A percentile compares a stretch with the other conserved stretches of the same genome.
These are phyloP conservation scores for Sakesphorus luctuosus DNA, from an alignment of 2,113 vertebrate genomes.

Conservation along the genomic window DNA sequence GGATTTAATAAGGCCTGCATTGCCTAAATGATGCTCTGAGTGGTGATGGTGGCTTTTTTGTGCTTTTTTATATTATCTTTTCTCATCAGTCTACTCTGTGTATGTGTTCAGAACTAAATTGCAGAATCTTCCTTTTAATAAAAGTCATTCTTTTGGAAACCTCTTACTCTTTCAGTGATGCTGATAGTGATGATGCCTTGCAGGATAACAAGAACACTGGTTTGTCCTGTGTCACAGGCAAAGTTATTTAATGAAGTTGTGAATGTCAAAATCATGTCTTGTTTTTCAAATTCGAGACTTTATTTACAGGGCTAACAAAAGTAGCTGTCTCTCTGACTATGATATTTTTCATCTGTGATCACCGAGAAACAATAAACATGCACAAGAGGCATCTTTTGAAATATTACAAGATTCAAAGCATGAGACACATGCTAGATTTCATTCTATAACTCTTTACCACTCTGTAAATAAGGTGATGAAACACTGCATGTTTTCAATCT, in stretches of 20 bases:
- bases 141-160: background rate
- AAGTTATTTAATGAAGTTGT: conserved; percentile 52
- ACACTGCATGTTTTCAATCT: background rate
- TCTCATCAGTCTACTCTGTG: background rate
- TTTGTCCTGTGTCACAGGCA: background rate
- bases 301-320: conserved; percentile 24
- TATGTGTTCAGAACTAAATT: background rate
- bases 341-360: conserved; percentile 6
- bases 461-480: background rate
- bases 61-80: background rate
- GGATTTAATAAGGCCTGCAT: background rate
- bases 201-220: background rate
- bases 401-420: background rate
- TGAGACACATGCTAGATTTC: background rate
- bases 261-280: background rate
- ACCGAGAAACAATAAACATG: background rate
- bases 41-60: background rate
- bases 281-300: conserved; percentile 4
- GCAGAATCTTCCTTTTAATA: background rate
- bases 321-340: background rate
- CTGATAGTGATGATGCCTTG: background rate
- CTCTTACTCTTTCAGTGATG: background rate
- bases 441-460: background rate
- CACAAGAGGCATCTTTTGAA: background rate
- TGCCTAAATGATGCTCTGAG: background rate